Evolutionary conservation across 2,113 vertebrate genomes (phyloP).

Genomic region (Oreochromis tanganicae): DNA sequence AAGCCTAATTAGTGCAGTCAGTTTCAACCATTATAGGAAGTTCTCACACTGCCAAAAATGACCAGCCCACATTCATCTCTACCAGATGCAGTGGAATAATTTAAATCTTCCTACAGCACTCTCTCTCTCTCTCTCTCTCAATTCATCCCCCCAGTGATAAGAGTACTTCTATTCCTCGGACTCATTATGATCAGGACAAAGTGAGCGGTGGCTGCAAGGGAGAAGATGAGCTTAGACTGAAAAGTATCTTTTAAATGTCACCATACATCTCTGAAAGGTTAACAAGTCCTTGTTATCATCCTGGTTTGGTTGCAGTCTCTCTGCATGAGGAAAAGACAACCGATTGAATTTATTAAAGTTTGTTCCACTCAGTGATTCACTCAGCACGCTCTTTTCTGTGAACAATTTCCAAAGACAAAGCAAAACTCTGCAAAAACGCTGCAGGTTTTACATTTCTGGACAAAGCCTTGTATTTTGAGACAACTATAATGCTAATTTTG

Average conservation of each 20-base stretch:
- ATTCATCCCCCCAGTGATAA: neutral
- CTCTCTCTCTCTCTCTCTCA: neutral
- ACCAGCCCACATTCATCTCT: neutral
- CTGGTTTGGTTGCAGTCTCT: neutral
- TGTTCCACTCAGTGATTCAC: neutral
- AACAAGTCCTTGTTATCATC: neutral
- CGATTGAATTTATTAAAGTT: neutral
- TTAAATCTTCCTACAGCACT: neutral
- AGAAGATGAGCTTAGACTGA: neutral
- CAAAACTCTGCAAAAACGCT: neutral
- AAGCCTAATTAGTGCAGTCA: neutral
- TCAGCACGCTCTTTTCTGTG: neutral
- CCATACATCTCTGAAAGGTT: constrained; percentile 1
- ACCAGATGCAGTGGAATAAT: constrained; percentile 23
- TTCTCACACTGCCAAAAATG: neutral
- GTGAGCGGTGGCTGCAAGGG: neutral
- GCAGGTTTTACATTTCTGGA: neutral
- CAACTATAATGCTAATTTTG: neutral
- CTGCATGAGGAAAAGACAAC: neutral
- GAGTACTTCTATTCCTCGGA: neutral
- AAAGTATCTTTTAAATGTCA: neutral
- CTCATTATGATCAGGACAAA: constrained; percentile 16
- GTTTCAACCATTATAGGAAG: neutral
- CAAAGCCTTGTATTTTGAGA: neutral
- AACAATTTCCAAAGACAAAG: neutral